A percentile compares a stretch with the other conserved stretches of the same genome.
Evolutionary conservation across 1,140 invertebrate species (phyloP).

Genomic region (Rhysida immarginata): DNA sequence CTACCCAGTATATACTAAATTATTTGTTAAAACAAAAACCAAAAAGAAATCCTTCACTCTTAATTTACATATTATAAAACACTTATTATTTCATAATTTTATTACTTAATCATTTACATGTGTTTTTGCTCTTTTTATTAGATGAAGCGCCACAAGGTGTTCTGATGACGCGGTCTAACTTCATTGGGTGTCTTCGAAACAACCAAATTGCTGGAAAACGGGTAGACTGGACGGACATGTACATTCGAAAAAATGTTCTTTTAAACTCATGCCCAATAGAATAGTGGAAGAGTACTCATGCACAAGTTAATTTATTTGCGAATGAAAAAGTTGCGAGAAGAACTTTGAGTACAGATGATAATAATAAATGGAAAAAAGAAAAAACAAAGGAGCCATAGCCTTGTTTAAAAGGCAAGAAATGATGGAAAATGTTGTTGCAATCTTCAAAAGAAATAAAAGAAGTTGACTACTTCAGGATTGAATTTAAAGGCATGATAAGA

Average conservation of each 20-base stretch:
- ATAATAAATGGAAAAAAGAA: too few relatives aligned
- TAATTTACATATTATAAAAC: conserved; percentile 9
- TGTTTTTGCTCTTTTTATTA: conserved; percentile 21
- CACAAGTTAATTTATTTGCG: too few relatives aligned
- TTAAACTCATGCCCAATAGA: conserved; percentile 78
- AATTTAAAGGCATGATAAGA: too few relatives aligned
- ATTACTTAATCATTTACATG: conserved; percentile 10
- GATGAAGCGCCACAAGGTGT: conserved; percentile 48
- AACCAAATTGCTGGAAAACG: conserved; percentile 47
- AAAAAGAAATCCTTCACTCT: conserved; percentile 2
- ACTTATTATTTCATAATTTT: conserved; percentile 1
- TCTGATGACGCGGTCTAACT: conserved; percentile 53
- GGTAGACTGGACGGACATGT: conserved; percentile 71
- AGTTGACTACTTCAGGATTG: too few relatives aligned
- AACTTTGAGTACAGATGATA: too few relatives aligned
- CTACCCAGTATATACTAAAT: conserved; percentile 1
- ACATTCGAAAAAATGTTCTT: conserved; percentile 59
- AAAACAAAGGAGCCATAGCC: too few relatives aligned
- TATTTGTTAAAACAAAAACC: too few relatives aligned
- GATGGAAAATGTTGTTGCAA: too few relatives aligned
- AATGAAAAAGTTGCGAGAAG: too few relatives aligned
- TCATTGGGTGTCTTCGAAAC: conserved; percentile 80
- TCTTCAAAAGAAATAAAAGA: too few relatives aligned
- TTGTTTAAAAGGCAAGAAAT: too few relatives aligned
- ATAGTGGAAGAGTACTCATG: too few relatives aligned